Base-by-base conservation (phyloP, 2,888 invertebrate species). In the Hipparchia sbordonii region DNA sequence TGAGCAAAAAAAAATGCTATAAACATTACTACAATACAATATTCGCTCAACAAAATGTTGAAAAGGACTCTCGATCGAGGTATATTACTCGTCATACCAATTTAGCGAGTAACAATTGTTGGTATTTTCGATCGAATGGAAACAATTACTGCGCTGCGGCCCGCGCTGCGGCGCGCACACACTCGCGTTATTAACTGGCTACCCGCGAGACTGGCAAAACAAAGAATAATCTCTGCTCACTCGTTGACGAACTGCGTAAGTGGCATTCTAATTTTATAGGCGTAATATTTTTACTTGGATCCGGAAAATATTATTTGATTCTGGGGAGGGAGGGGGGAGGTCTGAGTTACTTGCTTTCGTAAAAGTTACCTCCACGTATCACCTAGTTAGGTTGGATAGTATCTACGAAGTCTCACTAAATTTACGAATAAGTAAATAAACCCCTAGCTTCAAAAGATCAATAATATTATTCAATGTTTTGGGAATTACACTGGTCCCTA, bases 121-220 rank as follows among this genome's bases (percentile, higher is more conserved):
- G 56, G 46, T 57, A 57, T 67, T n/a, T 57, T 67, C 4, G 46
- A 67, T 46, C 46, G 67, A 57, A 33, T 67, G 67, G 9, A 67
- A 67, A 57, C 67, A 59, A 67, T 57, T 67, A 59, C 56, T 46
- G 57, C 23, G 57, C 57, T 46, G 67, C 67, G 46, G 57, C 46
- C 46, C 8, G 2, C 5, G 48, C 39, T 13, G 67, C 39, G 60
- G 45, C 13, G 59, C 52, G n/a, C 33, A 69, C 65, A 71, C 71
- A 66, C 65, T 65, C 59, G 3, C 51, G 65, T 66, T 71, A 71
- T 71, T 71, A 71, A 71, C 71, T 66, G 71, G 46, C 67, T 9
- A 9, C 56, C 56, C 56, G 56, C 67, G 67, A 46, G n/a, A 54
- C 46, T 12, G 10, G 57, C 57, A 10, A 46, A 67, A 67, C 67